Conservation (phyloP, 2,888 invertebrate genomes). For the Diarsia brunnea region DNA sequence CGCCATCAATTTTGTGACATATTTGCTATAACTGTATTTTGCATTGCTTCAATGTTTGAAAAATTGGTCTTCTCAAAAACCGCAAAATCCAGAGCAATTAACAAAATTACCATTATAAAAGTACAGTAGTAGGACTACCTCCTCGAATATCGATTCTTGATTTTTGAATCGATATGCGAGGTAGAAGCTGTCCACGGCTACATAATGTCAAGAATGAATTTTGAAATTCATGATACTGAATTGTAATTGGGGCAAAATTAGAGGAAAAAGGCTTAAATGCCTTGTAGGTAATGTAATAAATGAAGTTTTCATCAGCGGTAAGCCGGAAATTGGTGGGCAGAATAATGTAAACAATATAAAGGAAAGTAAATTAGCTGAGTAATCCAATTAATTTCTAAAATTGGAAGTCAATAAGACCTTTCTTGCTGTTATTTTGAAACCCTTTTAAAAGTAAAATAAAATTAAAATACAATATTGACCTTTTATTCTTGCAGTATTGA, state of each 20-base stretch:
- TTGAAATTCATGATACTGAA: background rate
- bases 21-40: background rate
- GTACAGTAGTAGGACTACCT: background rate
- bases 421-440: background rate
- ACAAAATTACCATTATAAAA: background rate
- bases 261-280: background rate
- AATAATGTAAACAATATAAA: conserved; percentile 23
- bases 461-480: too few species aligned
- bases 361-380: conserved; percentile 12
- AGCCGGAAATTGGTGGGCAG: conserved; percentile 20
- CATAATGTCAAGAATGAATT: background rate
- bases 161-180: background rate
- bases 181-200: too few species aligned
- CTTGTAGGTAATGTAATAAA: conserved; percentile 31
- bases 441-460: background rate
- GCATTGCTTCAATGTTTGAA: background rate
- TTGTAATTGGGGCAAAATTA: conserved; percentile 18
- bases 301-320: background rate
- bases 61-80: background rate
- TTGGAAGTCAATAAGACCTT: background rate
- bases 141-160: too few species aligned
- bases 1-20: too few species aligned
- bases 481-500: too few species aligned
- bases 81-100: background rate
- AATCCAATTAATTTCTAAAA: conserved; percentile 11